These are phyloP conservation scores for Alethe castanea DNA, from an alignment of 2,113 vertebrate species.

Conservation along the genomic window DNA sequence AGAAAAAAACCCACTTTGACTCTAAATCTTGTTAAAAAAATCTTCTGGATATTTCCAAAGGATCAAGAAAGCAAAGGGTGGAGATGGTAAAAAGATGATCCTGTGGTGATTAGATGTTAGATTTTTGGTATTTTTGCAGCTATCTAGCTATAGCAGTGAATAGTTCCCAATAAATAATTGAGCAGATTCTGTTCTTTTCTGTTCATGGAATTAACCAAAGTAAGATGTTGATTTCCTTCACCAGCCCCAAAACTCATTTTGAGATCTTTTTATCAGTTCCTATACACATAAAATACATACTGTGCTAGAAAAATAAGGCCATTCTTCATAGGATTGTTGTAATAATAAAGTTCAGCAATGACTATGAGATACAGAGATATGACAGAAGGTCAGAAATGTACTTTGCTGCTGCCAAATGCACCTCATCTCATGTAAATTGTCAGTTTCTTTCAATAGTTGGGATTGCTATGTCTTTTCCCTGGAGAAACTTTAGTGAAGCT, in stretches of 20 bases:
- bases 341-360: background rate
- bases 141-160: background rate
- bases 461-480: conserved; percentile 2
- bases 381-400: background rate
- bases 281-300: background rate
- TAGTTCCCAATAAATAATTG: background rate
- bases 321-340: background rate
- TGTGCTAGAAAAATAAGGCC: background rate
- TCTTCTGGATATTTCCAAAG: background rate
- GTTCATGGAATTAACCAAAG: background rate
- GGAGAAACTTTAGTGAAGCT: background rate
- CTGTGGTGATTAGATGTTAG: background rate
- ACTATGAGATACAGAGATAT: background rate
- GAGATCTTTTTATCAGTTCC: background rate
- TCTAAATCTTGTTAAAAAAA: background rate
- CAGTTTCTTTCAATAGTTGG: background rate
- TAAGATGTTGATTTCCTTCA: background rate
- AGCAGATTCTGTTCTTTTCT: background rate
- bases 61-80: background rate
- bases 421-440: conserved; percentile 8
- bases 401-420: background rate
- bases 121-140: background rate
- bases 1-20: background rate
- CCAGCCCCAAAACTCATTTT: background rate
- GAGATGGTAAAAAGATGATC: background rate